Evolutionary conservation across 2,888 invertebrate species (phyloP), one percentile per base, ranked within the genome.

Genomic region (Nomada hirtipes): DNA sequence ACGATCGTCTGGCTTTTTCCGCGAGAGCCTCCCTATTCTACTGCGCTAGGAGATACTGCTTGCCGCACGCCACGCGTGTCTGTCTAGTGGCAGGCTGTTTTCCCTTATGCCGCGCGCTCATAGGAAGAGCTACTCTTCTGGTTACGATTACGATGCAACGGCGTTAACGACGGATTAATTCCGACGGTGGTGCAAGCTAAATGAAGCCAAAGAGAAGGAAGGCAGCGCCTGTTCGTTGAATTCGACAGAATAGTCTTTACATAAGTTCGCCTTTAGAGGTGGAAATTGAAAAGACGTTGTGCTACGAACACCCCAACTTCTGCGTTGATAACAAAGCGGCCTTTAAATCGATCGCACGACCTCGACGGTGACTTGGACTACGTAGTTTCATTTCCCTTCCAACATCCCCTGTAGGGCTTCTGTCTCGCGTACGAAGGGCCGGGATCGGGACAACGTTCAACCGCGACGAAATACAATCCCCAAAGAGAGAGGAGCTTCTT

Each of bases 391-490:
- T 76, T 79, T 74, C 79, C 73, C 68, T 73, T 75, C 10, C 7
- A 20, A 36, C 47, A 4, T 4, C 50, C 63, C 68, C 55, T 69
- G 65, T 73, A 73, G 73, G 86, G 82, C 70, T 86, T 84, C 86
- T 26, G 64, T 76, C 81, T 83, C 60, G 68, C 47, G 64, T 61
- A 67, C 61, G 47, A 59, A 67, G 59, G 59, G 53, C 47, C 64
- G 20, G 15, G 15, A 44, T 50, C 47, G 75, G 77, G 65, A 44
- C 60, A 50, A 68, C 67, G 81, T 26, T 57, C 63, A 59, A 29
- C 74, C 68, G 47, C 69, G 69, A 70, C 84, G 87, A 86, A 86
- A 86, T 67, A 82, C 76, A 80, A 87, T 83, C 77, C 82, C 70
- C 15, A 50, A 57, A 15, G 67, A 29, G 20, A 65, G 83, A 72